Conservation (phyloP, 2,797 vertebrate species). For the Liasis olivaceus region DNA sequence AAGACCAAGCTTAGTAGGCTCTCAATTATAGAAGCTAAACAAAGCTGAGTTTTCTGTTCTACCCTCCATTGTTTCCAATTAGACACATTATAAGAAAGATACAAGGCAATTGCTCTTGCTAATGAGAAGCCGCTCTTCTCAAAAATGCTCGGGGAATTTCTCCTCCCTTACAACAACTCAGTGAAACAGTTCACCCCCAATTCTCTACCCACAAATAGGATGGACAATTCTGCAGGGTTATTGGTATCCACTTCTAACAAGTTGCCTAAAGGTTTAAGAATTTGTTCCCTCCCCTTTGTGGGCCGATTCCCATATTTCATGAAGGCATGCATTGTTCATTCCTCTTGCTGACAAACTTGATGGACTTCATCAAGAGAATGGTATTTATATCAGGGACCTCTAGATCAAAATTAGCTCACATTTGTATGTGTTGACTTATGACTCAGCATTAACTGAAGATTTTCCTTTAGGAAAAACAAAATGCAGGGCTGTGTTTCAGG, state of each 20-base stretch:
- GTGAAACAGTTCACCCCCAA: not conserved
- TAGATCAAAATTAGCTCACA: not conserved
- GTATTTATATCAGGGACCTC: not conserved
- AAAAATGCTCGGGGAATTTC: not conserved
- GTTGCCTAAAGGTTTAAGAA: not conserved
- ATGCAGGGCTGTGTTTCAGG: not conserved
- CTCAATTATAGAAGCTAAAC: not conserved
- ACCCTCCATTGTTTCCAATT: not conserved
- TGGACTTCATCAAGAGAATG: not conserved
- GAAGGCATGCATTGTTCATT: not conserved
- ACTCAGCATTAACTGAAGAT: not conserved
- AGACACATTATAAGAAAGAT: not conserved
- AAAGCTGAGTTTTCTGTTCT: not conserved
- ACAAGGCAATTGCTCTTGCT: not conserved
- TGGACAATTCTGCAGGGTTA: not conserved
- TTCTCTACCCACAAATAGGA: not conserved
- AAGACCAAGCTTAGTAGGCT: not conserved
- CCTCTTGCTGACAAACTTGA: not conserved
- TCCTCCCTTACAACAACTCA: not conserved
- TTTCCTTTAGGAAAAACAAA: not conserved
- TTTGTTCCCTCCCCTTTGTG: not conserved
- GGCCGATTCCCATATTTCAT: not conserved
- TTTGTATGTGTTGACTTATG: not conserved
- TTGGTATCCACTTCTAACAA: not conserved
- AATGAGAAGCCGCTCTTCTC: not conserved